phyloP scores from a whole-genome alignment of 2,113 vertebrate species.

The Typhlomys cinereus region DNA sequence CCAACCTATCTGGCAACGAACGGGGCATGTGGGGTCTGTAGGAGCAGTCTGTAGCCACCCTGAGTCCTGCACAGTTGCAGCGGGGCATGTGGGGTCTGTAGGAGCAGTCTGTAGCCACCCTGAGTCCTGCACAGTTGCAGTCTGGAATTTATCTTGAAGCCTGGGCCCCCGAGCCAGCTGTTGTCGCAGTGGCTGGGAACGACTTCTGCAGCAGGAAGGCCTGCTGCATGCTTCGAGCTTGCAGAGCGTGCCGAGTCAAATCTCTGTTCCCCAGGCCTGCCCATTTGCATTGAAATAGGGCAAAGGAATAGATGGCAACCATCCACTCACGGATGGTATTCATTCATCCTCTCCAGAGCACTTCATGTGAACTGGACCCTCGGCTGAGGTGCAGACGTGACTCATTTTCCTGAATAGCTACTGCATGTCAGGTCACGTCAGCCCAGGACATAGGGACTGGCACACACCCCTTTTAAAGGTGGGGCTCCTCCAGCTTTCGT shows the following conservation, averaged over 20 bases:
- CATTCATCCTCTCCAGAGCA: not conserved
- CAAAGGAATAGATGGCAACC: not conserved
- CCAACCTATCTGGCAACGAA: slow-evolving; percentile 34
- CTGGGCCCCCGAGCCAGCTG: slow-evolving; percentile 24
- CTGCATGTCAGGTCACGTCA: slow-evolving; percentile 58
- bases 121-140: slow-evolving; percentile 52
- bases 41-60: no score
- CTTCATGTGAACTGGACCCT: not conserved
- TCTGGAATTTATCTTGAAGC: slow-evolving; percentile 75
- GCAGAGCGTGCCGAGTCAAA: slow-evolving; percentile 52
- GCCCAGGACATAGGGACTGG: not conserved
- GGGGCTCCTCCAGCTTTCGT: not conserved
- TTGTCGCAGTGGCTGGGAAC: slow-evolving; percentile 43
- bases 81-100: no score
- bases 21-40: no score
- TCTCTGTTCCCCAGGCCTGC: slow-evolving; percentile 5
- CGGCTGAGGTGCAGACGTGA: not conserved
- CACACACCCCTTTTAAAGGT: not conserved
- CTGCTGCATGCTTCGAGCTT: slow-evolving; percentile 17
- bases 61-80: no score
- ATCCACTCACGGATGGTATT: not conserved
- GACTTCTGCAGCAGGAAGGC: slow-evolving; percentile 73
- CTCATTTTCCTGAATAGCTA: slow-evolving; percentile 62
- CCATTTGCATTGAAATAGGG: slow-evolving; percentile 11
- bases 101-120: no score